Evolutionary conservation across 2,797 vertebrate genomes (phyloP).

Genomic region (Uromys caudimaculatus): DNA sequence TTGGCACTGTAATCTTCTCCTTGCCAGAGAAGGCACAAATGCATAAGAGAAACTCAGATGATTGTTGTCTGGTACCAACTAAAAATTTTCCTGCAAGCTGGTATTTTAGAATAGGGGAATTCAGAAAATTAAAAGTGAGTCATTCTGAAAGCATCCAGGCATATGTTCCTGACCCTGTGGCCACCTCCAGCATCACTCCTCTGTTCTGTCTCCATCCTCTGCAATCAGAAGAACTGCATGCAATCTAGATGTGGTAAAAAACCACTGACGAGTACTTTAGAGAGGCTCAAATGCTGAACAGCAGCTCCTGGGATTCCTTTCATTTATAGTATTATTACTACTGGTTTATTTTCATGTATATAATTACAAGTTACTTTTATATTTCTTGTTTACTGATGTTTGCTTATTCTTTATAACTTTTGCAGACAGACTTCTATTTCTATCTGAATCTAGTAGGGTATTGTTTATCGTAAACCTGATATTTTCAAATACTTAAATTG

Average conservation of each 20-base stretch:
- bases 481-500: not conserved
- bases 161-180: not conserved
- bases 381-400: not conserved
- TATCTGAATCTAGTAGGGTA: not conserved
- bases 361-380: not conserved
- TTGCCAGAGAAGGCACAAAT: constrained; percentile 15
- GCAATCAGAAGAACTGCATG: not conserved
- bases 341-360: not conserved
- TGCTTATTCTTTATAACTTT: not conserved
- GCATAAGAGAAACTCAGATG: not conserved
- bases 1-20: not conserved
- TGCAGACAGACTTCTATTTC: not conserved
- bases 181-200: not conserved
- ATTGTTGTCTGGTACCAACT: not conserved
- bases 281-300: not conserved
- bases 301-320: not conserved
- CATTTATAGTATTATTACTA: not conserved
- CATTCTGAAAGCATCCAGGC: not conserved
- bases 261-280: not conserved
- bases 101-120: not conserved
- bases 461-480: not conserved
- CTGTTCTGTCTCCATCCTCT: not conserved
- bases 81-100: not conserved
- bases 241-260: not conserved
- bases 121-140: not conserved